These are phyloP conservation scores for Cladopsammia gracilis DNA, from an alignment of 64 coral and sea anemone genomes.

Conservation along the genomic window DNA sequence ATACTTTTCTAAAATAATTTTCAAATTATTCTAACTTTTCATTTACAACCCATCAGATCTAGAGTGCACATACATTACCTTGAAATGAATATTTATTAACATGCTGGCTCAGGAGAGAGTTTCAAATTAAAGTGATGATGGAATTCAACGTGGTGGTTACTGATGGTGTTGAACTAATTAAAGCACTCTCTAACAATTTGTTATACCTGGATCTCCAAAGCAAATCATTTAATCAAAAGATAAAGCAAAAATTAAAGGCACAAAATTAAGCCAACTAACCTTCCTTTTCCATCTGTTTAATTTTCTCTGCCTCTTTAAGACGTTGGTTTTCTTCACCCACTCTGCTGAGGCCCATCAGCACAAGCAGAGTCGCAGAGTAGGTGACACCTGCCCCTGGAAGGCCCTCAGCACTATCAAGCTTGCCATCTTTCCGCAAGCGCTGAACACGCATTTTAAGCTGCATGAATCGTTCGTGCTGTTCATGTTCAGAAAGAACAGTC, in stretches of 20 bases:
- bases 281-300: conserved; percentile 76
- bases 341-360: conserved; percentile 88
- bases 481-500: conserved; percentile 84
- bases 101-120: no score
- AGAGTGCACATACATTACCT: no score
- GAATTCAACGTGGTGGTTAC: no score
- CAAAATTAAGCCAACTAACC: neutral
- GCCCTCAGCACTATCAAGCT: conserved; percentile 48
- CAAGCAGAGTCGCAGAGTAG: conserved; percentile 46
- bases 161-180: no score
- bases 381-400: conserved; percentile 54
- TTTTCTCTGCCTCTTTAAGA: conserved; percentile 69
- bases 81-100: no score
- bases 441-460: conserved; percentile 84
- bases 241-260: neutral
- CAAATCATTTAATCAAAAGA: no score
- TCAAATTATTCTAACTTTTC: no score
- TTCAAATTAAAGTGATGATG: no score
- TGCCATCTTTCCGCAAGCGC: conserved; percentile 77
- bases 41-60: no score
- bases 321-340: conserved; percentile 37
- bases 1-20: no score
- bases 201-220: neutral
- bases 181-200: no score
- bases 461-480: conserved; percentile 86